Conservation (phyloP, 2,113 vertebrate species). For the Daphoenositta chrysoptera region DNA sequence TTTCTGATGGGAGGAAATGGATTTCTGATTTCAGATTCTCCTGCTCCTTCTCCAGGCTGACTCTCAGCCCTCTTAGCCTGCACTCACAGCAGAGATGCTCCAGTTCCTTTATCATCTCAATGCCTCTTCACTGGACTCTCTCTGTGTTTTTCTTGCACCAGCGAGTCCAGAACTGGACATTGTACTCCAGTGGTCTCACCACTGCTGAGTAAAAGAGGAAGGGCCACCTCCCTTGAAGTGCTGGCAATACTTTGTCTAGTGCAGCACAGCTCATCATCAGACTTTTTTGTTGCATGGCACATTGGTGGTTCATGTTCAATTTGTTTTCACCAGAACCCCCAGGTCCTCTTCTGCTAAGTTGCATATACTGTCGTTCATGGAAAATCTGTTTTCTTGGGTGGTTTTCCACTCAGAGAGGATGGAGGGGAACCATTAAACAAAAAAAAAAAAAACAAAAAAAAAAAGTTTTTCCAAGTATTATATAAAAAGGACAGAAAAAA, state of each 20-base stretch:
- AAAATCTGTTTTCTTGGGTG: not conserved
- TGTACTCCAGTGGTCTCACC: not conserved
- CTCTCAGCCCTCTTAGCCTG: not conserved
- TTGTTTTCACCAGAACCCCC: not conserved
- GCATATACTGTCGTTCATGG: not conserved
- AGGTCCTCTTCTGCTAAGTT: not conserved
- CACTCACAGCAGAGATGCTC: not conserved
- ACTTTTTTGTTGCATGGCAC: not conserved
- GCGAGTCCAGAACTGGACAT: fast-evolving
- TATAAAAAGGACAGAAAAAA: not conserved
- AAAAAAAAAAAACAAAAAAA: not conserved
- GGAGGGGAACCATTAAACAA: not conserved
- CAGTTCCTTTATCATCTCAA: not conserved
- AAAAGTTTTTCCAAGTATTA: not conserved
- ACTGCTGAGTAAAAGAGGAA: not conserved
- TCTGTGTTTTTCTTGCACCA: not conserved
- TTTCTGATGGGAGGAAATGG: too few relatives aligned
- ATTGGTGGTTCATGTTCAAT: not conserved
- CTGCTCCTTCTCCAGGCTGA: not conserved
- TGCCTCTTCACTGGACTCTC: not conserved
- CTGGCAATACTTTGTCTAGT: not conserved
- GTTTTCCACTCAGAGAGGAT: not conserved
- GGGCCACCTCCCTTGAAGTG: too few relatives aligned
- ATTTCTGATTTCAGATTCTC: not conserved
- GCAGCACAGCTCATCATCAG: not conserved